phyloP scores from a whole-genome alignment of 2,888 invertebrate species.

The Synergus umbraculus region DNA sequence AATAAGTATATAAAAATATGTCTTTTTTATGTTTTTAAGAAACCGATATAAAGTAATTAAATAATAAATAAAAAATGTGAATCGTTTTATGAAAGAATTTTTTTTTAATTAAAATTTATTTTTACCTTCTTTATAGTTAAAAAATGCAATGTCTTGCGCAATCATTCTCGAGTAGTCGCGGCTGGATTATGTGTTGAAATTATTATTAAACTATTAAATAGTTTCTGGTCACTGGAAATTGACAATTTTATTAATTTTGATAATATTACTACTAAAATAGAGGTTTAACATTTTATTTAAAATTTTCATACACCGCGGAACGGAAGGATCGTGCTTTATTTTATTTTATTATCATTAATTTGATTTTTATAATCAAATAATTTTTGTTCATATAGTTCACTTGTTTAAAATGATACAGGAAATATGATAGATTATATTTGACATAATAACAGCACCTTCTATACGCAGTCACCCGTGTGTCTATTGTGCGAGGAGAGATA shows the following conservation, averaged over 20 bases:
- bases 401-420: not conserved
- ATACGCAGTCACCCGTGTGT: slow-evolving; percentile 53
- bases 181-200: too few species aligned
- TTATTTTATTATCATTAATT: not conserved
- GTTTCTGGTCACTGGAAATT: not conserved
- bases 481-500: slow-evolving; percentile 52
- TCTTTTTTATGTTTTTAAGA: too few species aligned
- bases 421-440: not conserved
- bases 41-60: too few species aligned
- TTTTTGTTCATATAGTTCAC: not conserved
- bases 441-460: slow-evolving; percentile 50
- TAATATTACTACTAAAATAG: not conserved
- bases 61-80: too few species aligned
- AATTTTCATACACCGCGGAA: not conserved
- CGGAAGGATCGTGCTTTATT: too few species aligned
- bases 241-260: not conserved
- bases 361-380: not conserved
- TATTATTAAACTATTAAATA: too few species aligned
- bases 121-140: too few species aligned
- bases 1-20: too few species aligned
- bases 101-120: too few species aligned
- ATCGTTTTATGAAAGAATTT: too few species aligned
- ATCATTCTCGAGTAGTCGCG: not conserved
- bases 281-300: not conserved
- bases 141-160: too few species aligned